Conservation (phyloP, 2,797 vertebrate species). For the Mustela erminea region DNA sequence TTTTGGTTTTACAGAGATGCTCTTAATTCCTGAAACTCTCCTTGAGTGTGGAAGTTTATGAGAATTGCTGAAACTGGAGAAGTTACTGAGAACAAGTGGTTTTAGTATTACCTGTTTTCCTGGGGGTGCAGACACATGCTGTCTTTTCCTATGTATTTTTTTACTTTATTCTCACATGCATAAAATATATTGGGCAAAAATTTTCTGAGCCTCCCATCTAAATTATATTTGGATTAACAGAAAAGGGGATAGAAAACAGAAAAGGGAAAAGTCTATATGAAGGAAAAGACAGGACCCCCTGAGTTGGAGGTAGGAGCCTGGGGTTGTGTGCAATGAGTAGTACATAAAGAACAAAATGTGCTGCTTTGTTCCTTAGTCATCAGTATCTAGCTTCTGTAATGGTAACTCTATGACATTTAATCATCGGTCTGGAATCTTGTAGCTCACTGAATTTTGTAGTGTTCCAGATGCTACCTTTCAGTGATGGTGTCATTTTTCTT, state of each 20-base stretch:
- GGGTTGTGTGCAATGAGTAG: neutral
- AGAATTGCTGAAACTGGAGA: neutral
- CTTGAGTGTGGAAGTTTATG: neutral
- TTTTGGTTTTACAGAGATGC: neutral
- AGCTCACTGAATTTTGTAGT: neutral
- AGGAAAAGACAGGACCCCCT: neutral
- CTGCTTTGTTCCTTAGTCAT: neutral
- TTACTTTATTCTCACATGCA: neutral
- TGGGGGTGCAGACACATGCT: no score
- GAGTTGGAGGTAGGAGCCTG: neutral
- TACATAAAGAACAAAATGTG: neutral
- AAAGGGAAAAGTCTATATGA: neutral
- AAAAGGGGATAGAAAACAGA: neutral
- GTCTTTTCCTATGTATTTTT: neutral
- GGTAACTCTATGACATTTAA: neutral
- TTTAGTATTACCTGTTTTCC: neutral
- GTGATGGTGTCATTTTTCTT: neutral
- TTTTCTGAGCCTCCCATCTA: constrained; percentile 20
- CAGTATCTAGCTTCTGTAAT: neutral
- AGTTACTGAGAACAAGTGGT: neutral
- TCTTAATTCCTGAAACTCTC: neutral
- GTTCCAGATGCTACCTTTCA: neutral
- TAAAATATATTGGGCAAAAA: neutral
- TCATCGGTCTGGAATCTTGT: neutral
- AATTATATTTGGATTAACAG: neutral